These are phyloP conservation scores for Psilopogon haemacephalus DNA, from an alignment of 2,113 vertebrate genomes.

Conservation along the genomic window DNA sequence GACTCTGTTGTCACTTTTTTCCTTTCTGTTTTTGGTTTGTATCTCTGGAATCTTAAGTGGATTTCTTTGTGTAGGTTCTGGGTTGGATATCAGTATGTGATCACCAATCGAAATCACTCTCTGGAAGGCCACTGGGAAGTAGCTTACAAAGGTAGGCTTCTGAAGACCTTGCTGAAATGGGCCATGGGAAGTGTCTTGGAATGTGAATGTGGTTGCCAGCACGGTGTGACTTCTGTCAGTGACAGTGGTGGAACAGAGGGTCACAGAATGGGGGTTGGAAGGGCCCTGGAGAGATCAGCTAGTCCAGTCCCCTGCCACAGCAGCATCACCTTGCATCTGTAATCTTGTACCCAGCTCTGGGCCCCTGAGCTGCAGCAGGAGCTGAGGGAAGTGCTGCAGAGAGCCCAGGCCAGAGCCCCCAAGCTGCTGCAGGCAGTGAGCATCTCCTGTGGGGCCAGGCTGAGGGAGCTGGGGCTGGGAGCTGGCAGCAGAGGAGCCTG, in stretches of 20 bases:
- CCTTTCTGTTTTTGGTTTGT: neutral
- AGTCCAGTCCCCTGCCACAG: no score
- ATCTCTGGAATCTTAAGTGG: neutral
- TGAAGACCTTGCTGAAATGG: neutral
- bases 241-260: neutral
- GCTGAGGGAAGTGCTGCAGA: no score
- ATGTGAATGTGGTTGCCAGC: neutral
- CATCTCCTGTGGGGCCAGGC: no score
- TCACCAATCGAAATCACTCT: constrained; percentile 90
- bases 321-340: no score
- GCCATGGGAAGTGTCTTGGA: neutral
- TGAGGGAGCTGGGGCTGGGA: no score
- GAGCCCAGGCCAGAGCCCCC: no score
- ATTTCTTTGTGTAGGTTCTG: constrained; percentile 82
- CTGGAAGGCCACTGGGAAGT: constrained; percentile 95
- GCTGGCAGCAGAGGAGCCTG: no score
- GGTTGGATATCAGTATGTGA: constrained; percentile 97
- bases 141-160: constrained; percentile 88
- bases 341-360: no score
- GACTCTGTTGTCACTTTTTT: neutral
- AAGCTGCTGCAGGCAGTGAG: no score
- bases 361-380: no score
- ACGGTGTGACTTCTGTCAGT: neutral
- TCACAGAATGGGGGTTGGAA: no score
- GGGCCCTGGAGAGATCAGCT: no score